Evolutionary conservation across 2,888 invertebrate genomes (phyloP).

Genomic region (Sclerodermus sp.): DNA sequence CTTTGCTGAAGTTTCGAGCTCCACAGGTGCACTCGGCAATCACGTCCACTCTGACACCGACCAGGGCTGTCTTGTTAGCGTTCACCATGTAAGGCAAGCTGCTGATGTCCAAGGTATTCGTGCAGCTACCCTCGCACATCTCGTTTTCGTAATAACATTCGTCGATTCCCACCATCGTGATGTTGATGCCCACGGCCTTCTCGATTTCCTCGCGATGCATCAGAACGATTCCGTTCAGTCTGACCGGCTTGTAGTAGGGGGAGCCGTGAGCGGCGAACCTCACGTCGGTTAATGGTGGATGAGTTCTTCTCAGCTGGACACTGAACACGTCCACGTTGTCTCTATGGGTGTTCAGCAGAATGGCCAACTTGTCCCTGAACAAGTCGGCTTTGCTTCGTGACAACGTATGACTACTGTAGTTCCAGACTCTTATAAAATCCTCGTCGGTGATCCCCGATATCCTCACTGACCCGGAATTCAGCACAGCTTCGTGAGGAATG

Average conservation of each 20-base stretch:
- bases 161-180: constrained; percentile 97
- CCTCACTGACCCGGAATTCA: constrained; percentile 92
- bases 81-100: constrained; percentile 93
- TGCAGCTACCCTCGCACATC: constrained; percentile 95
- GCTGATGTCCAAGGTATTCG: constrained; percentile 87
- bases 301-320: constrained; percentile 84
- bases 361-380: constrained; percentile 85
- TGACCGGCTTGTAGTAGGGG: constrained; percentile 91
- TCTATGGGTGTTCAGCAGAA: constrained; percentile 80
- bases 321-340: constrained; percentile 96
- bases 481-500: constrained; percentile 92
- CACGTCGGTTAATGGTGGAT: constrained; percentile 88
- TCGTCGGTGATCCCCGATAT: constrained; percentile 94
- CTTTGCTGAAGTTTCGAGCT: constrained; percentile 87
- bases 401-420: constrained; percentile 72
- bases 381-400: constrained; percentile 87
- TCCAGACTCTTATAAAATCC: constrained; percentile 94
- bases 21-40: constrained; percentile 92
- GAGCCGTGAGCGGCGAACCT: constrained; percentile 94
- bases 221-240: constrained; percentile 90
- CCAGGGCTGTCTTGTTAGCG: constrained; percentile 94
- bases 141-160: constrained; percentile 93
- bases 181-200: constrained; percentile 90
- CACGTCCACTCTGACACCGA: constrained; percentile 92
- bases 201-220: constrained; percentile 94